phyloP scores from a whole-genome alignment of 2,113 vertebrate genomes.

The Callionymus lyra region DNA sequence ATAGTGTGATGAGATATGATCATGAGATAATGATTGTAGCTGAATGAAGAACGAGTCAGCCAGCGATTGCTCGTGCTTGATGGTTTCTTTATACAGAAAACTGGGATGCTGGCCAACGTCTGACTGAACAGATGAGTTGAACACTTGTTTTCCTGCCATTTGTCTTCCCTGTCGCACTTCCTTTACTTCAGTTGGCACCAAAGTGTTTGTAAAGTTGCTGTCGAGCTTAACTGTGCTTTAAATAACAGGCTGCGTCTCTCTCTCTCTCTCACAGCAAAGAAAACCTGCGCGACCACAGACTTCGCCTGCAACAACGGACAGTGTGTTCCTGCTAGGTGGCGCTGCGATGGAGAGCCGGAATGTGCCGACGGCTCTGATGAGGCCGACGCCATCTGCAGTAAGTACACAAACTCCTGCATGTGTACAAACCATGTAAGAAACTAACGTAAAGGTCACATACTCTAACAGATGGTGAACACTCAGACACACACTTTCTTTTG shows the following conservation, averaged over 20 bases:
- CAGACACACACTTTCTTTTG: too few species aligned
- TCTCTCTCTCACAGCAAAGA: conserved; percentile 74
- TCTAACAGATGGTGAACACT: not conserved
- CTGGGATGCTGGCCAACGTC: too few species aligned
- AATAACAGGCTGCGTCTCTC: conserved; percentile 2
- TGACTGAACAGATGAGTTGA: too few species aligned
- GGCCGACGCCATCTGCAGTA: conserved; percentile 84
- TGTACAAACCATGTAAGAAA: not conserved
- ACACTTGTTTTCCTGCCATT: too few species aligned
- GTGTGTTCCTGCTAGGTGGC: conserved; percentile 87
- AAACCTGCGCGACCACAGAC: conserved; percentile 83
- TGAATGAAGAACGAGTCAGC: too few species aligned
- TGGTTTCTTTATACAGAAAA: too few species aligned
- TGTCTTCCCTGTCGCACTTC: too few species aligned
- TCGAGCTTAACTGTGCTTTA: not conserved
- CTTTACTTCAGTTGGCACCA: not conserved
- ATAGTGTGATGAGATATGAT: too few species aligned
- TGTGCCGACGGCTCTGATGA: conserved; percentile 89
- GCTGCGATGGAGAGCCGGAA: conserved; percentile 89
- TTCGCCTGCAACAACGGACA: conserved; percentile 91
- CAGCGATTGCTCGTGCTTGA: too few species aligned
- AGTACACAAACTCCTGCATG: conserved; percentile 44
- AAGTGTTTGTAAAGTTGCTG: not conserved
- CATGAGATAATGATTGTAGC: too few species aligned
- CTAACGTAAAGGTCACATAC: not conserved